phyloP scores from a whole-genome alignment of 2,888 invertebrate species.

The Diogma glabrata region DNA sequence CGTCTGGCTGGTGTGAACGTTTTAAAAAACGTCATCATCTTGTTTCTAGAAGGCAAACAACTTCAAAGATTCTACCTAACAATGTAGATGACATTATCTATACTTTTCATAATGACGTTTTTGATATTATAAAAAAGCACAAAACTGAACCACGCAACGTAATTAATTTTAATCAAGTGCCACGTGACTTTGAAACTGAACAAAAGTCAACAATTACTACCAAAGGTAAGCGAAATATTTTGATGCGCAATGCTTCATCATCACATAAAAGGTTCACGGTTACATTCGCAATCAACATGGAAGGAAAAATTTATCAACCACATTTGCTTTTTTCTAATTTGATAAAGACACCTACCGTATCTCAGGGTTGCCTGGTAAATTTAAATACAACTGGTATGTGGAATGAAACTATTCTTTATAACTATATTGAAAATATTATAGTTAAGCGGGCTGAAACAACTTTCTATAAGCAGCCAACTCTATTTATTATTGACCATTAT shows the following conservation, averaged over 20 bases:
- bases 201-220: constrained; percentile 8
- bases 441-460: background rate
- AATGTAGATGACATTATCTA: constrained; percentile 4
- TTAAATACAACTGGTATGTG: background rate
- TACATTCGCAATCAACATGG: background rate
- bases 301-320: background rate
- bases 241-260: background rate
- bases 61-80: constrained; percentile 2
- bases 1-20: background rate
- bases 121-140: constrained; percentile 1
- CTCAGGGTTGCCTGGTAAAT: background rate
- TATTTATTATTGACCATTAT: background rate
- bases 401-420: background rate
- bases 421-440: background rate
- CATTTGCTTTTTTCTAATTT: background rate
- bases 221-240: constrained; percentile 4
- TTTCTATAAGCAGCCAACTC: background rate
- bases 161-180: background rate
- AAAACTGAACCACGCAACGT: background rate
- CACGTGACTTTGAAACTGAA: background rate
- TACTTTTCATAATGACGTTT: background rate
- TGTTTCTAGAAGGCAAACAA: constrained; percentile 2
- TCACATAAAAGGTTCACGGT: constrained; percentile 1
- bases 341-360: background rate
- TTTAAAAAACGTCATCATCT: background rate